Conservation (phyloP, 2,797 vertebrate species). For the Myotis pilosus region DNA sequence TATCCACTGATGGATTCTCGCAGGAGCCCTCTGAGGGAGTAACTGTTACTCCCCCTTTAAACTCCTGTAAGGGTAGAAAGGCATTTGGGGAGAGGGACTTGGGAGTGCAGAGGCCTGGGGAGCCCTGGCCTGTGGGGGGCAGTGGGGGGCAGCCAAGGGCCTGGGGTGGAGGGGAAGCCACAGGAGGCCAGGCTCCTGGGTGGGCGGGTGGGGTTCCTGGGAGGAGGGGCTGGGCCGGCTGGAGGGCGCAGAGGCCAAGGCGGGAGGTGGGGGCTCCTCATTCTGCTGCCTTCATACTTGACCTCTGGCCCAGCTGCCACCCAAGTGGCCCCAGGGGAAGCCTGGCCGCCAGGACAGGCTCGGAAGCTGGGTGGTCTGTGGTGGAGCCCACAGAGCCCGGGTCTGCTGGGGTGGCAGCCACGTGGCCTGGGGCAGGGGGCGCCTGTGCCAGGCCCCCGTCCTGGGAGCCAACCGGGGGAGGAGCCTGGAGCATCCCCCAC, state of each 20-base stretch:
- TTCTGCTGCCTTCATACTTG: neutral
- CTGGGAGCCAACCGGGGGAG: neutral
- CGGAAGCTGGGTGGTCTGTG: neutral
- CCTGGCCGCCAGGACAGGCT: neutral
- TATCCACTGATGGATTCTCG: too few species aligned
- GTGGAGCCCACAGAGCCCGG: neutral
- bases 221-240: neutral
- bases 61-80: neutral
- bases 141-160: neutral
- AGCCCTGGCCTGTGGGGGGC: neutral
- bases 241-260: neutral
- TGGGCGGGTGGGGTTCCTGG: neutral
- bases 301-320: neutral
- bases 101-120: neutral
- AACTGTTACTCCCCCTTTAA: neutral
- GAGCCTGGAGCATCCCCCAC: too few species aligned
- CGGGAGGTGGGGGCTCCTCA: neutral
- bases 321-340: neutral
- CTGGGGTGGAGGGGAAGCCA: neutral
- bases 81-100: neutral
- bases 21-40: neutral
- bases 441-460: rapidly evolving
- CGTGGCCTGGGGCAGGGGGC: neutral
- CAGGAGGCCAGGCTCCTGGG: neutral
- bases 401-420: neutral